Percentiles rank a stretch among this genome's conserved stretches.
phyloP scores from a whole-genome alignment of 2,797 vertebrate species.

The Numenius phaeopus region DNA sequence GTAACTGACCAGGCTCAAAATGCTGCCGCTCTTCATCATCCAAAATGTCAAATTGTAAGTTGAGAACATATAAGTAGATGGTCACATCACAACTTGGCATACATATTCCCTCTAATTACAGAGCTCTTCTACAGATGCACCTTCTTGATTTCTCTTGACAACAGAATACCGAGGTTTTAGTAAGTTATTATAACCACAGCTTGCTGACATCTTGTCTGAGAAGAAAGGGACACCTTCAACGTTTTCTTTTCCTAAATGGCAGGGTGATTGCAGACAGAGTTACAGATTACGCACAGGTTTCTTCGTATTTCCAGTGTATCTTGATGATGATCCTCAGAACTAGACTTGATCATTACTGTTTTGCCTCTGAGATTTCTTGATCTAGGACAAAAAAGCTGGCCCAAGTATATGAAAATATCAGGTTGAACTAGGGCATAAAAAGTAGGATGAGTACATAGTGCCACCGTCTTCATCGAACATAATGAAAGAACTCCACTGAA shows the following conservation, averaged over 20 bases:
- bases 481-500: background rate
- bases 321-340: background rate
- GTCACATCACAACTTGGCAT: background rate
- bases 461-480: background rate
- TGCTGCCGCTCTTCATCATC: background rate
- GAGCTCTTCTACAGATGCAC: background rate
- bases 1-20: slow-evolving; percentile 9
- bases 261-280: background rate
- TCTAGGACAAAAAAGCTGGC: background rate
- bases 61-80: background rate
- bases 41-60: background rate
- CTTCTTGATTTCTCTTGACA: background rate
- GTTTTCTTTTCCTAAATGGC: background rate
- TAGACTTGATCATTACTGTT: background rate
- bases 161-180: background rate
- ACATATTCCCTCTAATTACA: background rate
- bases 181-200: background rate
- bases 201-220: background rate
- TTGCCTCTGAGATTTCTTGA: background rate
- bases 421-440: background rate
- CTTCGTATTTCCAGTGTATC: background rate
- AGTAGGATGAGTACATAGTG: background rate
- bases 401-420: background rate
- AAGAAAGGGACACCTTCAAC: background rate
- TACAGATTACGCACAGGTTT: background rate